Evolutionary conservation across 2,797 vertebrate species (phyloP).

Genomic region (Sebastes trivittatus): DNA sequence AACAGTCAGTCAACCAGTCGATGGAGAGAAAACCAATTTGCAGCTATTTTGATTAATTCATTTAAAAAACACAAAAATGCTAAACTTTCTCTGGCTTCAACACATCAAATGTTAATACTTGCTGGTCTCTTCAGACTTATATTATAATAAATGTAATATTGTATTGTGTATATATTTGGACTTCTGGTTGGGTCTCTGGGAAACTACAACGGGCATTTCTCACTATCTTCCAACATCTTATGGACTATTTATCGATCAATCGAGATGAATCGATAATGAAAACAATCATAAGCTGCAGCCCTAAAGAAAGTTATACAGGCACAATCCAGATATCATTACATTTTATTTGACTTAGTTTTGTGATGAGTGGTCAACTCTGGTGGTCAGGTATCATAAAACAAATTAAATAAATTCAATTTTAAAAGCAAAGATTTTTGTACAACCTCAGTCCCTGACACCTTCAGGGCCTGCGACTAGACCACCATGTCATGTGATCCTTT

Average conservation of each 20-base stretch:
- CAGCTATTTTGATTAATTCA: too few relatives aligned
- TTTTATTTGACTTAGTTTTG: neutral
- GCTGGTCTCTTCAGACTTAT: neutral
- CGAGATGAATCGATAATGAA: neutral
- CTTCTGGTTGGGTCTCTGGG: too few relatives aligned
- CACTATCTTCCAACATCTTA: neutral
- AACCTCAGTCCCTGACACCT: too few relatives aligned
- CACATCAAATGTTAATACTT: neutral
- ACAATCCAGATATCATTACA: neutral
- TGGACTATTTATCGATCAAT: neutral
- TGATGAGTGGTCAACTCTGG: neutral
- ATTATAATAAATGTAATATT: neutral
- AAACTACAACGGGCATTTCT: too few relatives aligned
- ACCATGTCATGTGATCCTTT: accelerated
- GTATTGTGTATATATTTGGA: neutral
- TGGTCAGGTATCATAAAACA: neutral
- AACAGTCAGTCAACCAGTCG: too few relatives aligned
- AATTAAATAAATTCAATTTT: neutral
- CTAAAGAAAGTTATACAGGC: neutral
- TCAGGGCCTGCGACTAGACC: too few relatives aligned
- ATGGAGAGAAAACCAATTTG: too few relatives aligned
- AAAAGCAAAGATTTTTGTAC: neutral
- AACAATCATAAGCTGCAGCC: neutral
- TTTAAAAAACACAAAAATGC: neutral
- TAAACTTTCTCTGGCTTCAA: neutral